Conservation (phyloP, 2,888 invertebrate species). For the Auanema freiburgensis region DNA sequence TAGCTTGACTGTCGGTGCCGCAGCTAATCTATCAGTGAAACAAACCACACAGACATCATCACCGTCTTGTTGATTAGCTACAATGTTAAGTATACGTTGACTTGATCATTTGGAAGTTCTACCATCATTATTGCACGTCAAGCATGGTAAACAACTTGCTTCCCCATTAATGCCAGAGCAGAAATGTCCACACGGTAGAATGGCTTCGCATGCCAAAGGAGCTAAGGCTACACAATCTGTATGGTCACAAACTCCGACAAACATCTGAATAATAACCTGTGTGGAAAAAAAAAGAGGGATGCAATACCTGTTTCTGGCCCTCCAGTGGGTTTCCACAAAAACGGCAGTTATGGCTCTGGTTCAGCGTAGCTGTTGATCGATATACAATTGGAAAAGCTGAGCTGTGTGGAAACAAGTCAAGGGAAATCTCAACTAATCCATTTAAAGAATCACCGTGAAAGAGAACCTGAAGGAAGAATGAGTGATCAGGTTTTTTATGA, state of each 20-base stretch:
- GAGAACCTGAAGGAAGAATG: slow-evolving; percentile 69
- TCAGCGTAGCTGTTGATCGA: slow-evolving; percentile 16
- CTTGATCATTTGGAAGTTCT: not conserved
- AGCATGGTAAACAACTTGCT: slow-evolving; percentile 33
- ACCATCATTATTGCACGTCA: slow-evolving; percentile 49
- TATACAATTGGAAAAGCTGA: slow-evolving; percentile 7
- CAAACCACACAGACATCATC: slow-evolving; percentile 99
- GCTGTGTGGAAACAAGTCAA: slow-evolving; percentile 66
- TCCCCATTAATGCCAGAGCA: slow-evolving; percentile 40
- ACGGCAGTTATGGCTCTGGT: slow-evolving; percentile 26
- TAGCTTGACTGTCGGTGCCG: slow-evolving; percentile 87
- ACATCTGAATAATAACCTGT: slow-evolving; percentile 70
- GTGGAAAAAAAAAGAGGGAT: slow-evolving; percentile 1
- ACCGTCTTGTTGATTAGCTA: slow-evolving; percentile 79
- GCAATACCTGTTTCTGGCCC: slow-evolving; percentile 26
- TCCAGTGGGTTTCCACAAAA: slow-evolving; percentile 43
- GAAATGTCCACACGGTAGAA: slow-evolving; percentile 83
- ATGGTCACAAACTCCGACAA: slow-evolving; percentile 88
- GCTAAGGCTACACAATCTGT: slow-evolving; percentile 88
- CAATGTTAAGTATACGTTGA: not conserved
- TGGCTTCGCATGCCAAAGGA: slow-evolving; percentile 75
- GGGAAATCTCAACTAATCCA: slow-evolving; percentile 79
- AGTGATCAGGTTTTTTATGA: not conserved
- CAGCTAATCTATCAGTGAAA: slow-evolving; percentile 92
- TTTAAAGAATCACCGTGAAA: slow-evolving; percentile 91